Conservation (phyloP, 2,113 vertebrate genomes). For the Mungos mungo region DNA sequence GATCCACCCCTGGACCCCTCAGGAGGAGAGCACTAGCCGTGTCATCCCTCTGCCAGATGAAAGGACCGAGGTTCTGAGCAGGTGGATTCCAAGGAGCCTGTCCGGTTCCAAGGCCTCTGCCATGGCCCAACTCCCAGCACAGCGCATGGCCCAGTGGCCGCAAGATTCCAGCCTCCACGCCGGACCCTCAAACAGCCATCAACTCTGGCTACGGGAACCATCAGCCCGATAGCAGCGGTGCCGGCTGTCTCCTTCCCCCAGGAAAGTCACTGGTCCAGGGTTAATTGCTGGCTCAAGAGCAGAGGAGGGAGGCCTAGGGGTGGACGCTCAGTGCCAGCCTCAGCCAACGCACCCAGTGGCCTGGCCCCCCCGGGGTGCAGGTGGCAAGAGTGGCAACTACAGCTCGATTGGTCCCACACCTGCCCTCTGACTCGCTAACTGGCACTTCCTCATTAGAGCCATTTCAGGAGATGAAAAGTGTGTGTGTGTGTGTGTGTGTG, state of each 20-base stretch:
- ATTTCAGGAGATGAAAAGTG: neutral
- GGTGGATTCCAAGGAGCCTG: neutral
- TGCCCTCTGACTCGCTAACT: conserved; percentile 37
- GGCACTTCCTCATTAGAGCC: conserved; percentile 44
- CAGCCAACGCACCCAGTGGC: neutral
- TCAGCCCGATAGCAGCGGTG: accelerated
- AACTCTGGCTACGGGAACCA: accelerated
- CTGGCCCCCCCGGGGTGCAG: accelerated
- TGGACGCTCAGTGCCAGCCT: neutral
- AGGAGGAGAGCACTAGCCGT: neutral
- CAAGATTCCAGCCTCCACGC: no score
- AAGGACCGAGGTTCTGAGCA: neutral
- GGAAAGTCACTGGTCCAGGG: neutral
- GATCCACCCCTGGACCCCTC: no score
- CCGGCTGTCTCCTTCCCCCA: neutral
- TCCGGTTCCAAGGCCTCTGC: neutral
- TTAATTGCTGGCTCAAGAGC: neutral
- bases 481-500: accelerated
- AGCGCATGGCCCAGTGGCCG: accelerated
- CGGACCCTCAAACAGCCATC: accelerated
- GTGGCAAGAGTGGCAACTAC: accelerated
- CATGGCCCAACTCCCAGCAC: accelerated
- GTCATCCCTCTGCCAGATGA: neutral
- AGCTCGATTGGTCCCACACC: neutral
- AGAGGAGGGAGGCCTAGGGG: neutral